Conservation (phyloP, 1,140 invertebrate species). For the Druon quercuslanigerum region DNA sequence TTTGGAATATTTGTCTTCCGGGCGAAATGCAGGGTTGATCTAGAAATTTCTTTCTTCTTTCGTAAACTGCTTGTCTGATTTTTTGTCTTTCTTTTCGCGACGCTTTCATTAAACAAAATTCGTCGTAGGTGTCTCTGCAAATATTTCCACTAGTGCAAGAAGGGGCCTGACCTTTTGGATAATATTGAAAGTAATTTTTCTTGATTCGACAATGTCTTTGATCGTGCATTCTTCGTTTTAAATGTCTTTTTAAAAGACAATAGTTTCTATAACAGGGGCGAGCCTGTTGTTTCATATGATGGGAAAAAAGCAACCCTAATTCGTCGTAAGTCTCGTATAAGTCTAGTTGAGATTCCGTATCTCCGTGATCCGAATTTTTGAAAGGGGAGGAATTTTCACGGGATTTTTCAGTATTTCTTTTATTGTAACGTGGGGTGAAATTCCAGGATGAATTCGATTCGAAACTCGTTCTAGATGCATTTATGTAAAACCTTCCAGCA, state of each 20-base stretch:
- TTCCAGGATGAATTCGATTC: not conserved
- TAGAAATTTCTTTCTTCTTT: conserved; percentile 42
- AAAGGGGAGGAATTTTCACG: not conserved
- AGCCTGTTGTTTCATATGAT: conserved; percentile 41
- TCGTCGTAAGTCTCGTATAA: conserved; percentile 40
- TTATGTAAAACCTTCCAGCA: no score
- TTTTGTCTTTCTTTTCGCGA: conserved; percentile 5
- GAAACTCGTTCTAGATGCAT: no score
- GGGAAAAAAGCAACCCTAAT: conserved; percentile 40
- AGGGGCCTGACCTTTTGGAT: conserved; percentile 32
- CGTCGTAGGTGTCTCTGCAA: conserved; percentile 43
- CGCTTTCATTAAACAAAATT: conserved; percentile 40
- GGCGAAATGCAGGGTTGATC: conserved; percentile 40
- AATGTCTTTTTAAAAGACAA: conserved; percentile 36
- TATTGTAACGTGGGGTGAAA: not conserved
- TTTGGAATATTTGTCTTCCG: conserved; percentile 28
- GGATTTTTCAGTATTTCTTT: not conserved
- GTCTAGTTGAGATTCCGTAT: conserved; percentile 25
- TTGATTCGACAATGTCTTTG: conserved; percentile 33
- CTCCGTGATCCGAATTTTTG: not conserved
- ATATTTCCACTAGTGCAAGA: conserved; percentile 38
- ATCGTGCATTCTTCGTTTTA: conserved; percentile 35
- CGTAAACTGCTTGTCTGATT: conserved; percentile 31
- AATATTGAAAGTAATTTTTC: conserved; percentile 18
- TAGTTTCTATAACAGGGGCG: conserved; percentile 41